phyloP scores from a whole-genome alignment of 2,888 invertebrate species.

The Lamproptera curius region DNA sequence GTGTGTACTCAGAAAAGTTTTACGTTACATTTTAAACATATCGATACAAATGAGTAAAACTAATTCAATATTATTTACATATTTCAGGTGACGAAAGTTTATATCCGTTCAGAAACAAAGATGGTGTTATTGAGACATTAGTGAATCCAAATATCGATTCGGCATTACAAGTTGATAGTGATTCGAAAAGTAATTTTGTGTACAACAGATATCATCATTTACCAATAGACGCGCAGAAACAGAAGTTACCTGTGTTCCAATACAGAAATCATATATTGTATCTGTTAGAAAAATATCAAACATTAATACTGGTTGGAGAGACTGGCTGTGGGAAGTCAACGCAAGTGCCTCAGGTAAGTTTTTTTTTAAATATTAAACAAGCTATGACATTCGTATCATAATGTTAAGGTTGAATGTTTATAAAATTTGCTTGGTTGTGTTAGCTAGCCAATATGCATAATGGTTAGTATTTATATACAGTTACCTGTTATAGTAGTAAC shows the following conservation, averaged over 20 bases:
- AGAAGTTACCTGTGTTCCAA: slow-evolving; percentile 91
- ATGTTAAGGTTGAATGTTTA: too few species aligned
- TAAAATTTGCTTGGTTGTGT: too few species aligned
- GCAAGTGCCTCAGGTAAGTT: slow-evolving; percentile 92
- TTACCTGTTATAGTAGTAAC: too few species aligned
- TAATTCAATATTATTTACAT: neutral
- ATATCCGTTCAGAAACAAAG: slow-evolving; percentile 60
- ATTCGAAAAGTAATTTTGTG: slow-evolving; percentile 83
- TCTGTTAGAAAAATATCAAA: slow-evolving; percentile 91
- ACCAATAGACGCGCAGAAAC: slow-evolving; percentile 90
- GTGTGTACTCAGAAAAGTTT: neutral
- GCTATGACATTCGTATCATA: too few species aligned
- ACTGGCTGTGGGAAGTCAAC: slow-evolving; percentile 98
- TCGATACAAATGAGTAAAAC: neutral
- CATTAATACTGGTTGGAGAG: slow-evolving; percentile 93
- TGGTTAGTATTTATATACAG: too few species aligned
- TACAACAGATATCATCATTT: slow-evolving; percentile 92
- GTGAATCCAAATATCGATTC: slow-evolving; percentile 59
- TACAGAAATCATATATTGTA: slow-evolving; percentile 93
- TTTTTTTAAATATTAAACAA: neutral
- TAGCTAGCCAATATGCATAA: too few species aligned
- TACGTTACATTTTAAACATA: neutral
- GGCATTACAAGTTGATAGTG: slow-evolving; percentile 73
- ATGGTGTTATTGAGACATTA: slow-evolving; percentile 56
- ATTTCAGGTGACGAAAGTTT: slow-evolving; percentile 42